Base-by-base conservation (phyloP, 2,113 vertebrate genomes). In the Glaucomys volans region DNA sequence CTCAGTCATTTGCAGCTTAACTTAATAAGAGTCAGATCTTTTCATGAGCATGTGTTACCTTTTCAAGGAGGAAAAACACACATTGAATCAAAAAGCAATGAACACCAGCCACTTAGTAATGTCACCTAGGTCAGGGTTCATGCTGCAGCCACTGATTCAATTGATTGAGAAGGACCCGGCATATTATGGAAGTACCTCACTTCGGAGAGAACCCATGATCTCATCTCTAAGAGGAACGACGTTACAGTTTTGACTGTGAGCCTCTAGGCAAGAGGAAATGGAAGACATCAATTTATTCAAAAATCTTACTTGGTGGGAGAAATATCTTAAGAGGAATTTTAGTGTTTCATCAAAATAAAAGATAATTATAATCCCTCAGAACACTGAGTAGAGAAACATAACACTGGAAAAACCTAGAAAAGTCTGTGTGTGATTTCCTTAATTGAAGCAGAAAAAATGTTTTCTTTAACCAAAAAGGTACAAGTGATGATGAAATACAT, bases 271-370 rank as follows among this genome's bases (percentile, higher is more conserved):
- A 67, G 18, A 91, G 67, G 54, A 93, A 88, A 92, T 54, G 9
- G 44, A 88, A 91, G 71, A 11, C 0, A 37, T 93, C 1, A 17
- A 47, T 72, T 72, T 71, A 74, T 47, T 59, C 75, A 62, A 96
- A 94, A 57, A 76, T 91, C 57, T 81, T 72, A 79, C 22, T 72
- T 81, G 14, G 28, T 79, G 62, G 85, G 47, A 92, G 87, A 96
- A 93, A 66, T 37, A 88, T 81, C 40, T 94, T 66, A 83, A 94
- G 86, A 94, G n/a, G 54, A 97, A 80, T 18, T 71, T 66, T 1
- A 85, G 1, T 8, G 17, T 76, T 72, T 96, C 42, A 89, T 50
- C 83, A 92, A 87, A 91, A 95, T 37, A 30, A 92, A 86, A 90
- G 50, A 59, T 12, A 89, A 81, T n/a, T 77, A 1, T 12, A 71